Evolutionary conservation across 2,888 invertebrate genomes (phyloP), one percentile per base, ranked within the genome.

Genomic region (Pristionchus exspectatus): DNA sequence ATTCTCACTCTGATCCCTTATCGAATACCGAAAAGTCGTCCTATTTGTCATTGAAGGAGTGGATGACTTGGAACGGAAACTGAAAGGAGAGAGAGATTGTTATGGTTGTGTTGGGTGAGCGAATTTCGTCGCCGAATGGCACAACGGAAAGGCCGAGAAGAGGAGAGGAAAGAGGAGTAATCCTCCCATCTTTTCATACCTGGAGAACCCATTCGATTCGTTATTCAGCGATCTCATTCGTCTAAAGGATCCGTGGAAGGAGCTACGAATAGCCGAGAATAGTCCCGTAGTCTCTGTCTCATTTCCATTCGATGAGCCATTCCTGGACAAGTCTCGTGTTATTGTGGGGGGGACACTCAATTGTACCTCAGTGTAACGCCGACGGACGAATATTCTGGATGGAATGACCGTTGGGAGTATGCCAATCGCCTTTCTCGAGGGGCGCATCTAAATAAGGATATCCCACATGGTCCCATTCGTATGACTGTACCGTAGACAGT

Each of bases 381-480:
- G 33, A 88, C 87, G 3, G 87, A 88, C 38, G 87, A 88, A 56
- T 88, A 88, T 63, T 88, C 87, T 21, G 87, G 87, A 74, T 88
- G 87, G 56, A 88, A 88, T 7, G 87, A 10, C 18, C 87, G 50
- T 33, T 72, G 74, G n/a, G 74, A n/a, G 74, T 56, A 63, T 2
- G 87, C 87, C 56, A 63, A 16, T 74, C 87, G 27, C 33, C 56
- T 50, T 16, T 72, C 72, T 0, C 33, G 30, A 2, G 87, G 87
- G 18, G 87, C 74, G 56, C 87, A 88, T 54, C 87, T 87, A 84
- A 83, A 56, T 21, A 63, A 84, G 33, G 14, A 33, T 33, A 38
- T 33, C 4, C 44, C 56, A 27, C 56, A 56, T 56, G 2, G 33
- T 27, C 84, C 21, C 54, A 3, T 50, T 84, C n/a, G 7, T 27